Evolutionary conservation across 2,113 vertebrate genomes (phyloP).

Genomic region (Gymnogyps californianus): DNA sequence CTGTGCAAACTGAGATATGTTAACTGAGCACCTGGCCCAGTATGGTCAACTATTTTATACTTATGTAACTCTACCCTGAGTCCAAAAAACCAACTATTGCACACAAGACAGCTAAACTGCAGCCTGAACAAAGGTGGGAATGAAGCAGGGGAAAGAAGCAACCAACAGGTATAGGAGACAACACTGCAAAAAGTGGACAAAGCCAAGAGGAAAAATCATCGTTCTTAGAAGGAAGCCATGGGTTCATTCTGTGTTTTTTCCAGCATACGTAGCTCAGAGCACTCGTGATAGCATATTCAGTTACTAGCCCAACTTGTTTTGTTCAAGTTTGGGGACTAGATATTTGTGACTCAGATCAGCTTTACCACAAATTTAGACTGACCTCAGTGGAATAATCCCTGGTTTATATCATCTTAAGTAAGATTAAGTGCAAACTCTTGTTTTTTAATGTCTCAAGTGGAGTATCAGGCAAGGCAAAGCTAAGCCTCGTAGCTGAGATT

Average conservation of each 20-base stretch:
- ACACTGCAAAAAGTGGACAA: neutral
- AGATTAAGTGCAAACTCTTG: neutral
- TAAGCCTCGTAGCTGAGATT: neutral
- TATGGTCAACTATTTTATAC: neutral
- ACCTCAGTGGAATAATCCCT: neutral
- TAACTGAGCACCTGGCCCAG: neutral
- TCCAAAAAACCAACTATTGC: neutral
- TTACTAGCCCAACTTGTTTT: neutral
- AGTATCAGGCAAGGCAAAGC: neutral
- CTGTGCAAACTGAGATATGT: neutral
- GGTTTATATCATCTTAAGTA: neutral
- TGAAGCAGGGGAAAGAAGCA: neutral
- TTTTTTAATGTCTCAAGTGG: neutral
- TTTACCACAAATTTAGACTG: neutral
- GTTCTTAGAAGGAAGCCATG: neutral
- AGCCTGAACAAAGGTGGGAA: neutral
- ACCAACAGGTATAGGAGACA: neutral
- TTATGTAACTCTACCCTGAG: neutral
- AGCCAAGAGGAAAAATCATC: neutral
- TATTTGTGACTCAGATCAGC: neutral
- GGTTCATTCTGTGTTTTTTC: neutral
- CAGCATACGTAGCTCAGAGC: neutral
- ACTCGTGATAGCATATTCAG: neutral
- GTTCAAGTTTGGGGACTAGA: neutral
- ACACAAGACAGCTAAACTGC: neutral